Conservation (phyloP, 2,113 vertebrate species). For the Actenoides hombroni region DNA sequence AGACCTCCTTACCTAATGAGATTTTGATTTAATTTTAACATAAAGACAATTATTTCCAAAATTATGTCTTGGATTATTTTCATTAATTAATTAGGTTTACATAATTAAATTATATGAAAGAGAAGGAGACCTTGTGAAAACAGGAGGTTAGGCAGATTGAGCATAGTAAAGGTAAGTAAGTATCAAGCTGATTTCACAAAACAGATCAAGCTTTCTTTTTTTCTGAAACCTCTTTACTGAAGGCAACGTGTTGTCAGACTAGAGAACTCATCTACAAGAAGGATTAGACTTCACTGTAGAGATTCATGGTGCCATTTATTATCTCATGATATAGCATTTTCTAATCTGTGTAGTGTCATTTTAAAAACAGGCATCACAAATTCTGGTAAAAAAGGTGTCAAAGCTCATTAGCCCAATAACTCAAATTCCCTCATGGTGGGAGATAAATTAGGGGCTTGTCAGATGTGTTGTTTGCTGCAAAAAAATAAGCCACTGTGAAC, state of each 20-base stretch:
- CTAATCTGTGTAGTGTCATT: conserved; percentile 44
- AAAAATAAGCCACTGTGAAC: not conserved
- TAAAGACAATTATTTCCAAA: not conserved
- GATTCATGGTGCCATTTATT: conserved; percentile 36
- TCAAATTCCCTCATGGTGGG: not conserved
- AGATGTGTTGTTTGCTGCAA: not conserved
- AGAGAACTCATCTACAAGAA: conserved; percentile 36
- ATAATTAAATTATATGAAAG: not conserved
- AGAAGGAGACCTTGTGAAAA: not conserved
- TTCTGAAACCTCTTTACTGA: not conserved
- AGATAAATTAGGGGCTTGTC: not conserved
- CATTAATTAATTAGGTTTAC: not conserved
- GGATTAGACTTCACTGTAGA: conserved; percentile 29
- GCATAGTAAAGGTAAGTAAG: not conserved
- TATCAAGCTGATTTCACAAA: not conserved
- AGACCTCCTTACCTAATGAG: not conserved
- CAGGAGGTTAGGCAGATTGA: not conserved
- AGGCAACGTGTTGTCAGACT: not conserved
- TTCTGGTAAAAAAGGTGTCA: conserved; percentile 20
- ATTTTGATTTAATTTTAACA: not conserved
- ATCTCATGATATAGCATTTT: conserved; percentile 28
- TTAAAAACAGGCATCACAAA: conserved; percentile 35
- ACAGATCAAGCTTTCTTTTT: not conserved
- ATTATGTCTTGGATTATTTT: not conserved
- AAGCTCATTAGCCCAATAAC: not conserved